Evolutionary conservation across 2,888 invertebrate species (phyloP).

Genomic region (Ceriagrion tenellum): DNA sequence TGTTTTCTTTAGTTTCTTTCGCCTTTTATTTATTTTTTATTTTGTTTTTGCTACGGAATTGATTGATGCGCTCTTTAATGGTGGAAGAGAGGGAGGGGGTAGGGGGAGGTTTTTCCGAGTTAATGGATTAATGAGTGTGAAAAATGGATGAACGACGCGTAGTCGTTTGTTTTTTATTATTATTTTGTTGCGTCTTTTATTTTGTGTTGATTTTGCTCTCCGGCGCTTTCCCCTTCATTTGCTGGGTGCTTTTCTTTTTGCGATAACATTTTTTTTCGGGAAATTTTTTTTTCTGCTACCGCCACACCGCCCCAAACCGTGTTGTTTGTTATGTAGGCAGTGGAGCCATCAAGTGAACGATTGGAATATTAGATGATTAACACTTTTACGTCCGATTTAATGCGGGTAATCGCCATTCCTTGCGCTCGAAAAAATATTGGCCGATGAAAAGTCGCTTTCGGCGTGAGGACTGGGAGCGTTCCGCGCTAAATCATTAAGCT

Average conservation of each 20-base stretch:
- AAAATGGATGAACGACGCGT: conserved; percentile 65
- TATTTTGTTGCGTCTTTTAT: background rate
- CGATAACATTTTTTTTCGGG: background rate
- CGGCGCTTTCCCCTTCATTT: conserved; percentile 38
- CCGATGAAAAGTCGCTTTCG: conserved; percentile 43
- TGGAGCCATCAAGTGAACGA: conserved; percentile 56
- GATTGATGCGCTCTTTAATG: conserved; percentile 45
- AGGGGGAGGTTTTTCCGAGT: conserved; percentile 20
- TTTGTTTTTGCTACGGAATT: conserved; percentile 56
- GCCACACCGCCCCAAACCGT: too few relatives aligned
- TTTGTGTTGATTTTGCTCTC: conserved; percentile 54
- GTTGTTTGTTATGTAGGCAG: conserved; percentile 40
- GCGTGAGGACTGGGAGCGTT: background rate
- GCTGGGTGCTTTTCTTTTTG: conserved; percentile 17
- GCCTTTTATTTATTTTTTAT: too few relatives aligned
- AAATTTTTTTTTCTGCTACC: background rate
- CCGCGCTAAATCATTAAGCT: background rate
- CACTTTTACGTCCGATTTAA: conserved; percentile 66
- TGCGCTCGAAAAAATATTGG: conserved; percentile 47
- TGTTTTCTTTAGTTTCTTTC: conserved; percentile 5
- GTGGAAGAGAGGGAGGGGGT: background rate
- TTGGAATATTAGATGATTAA: conserved; percentile 65
- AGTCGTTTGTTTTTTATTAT: conserved; percentile 8
- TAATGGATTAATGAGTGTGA: conserved; percentile 65
- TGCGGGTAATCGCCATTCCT: conserved; percentile 60